Conservation (phyloP, 2,113 vertebrate species). For the Propithecus coquereli region DNA sequence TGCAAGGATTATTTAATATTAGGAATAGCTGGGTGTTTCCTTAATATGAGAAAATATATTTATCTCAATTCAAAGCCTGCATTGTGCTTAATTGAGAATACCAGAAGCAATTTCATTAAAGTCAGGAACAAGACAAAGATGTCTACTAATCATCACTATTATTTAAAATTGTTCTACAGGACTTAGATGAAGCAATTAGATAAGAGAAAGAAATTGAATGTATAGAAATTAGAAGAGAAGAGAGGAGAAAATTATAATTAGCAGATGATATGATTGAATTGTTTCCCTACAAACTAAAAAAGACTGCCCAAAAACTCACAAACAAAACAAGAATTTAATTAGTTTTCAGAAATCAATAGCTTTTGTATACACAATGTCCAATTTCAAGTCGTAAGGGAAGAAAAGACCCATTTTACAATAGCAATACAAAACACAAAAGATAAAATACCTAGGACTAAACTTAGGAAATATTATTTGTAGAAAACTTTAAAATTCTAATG, state of each 20-base stretch:
- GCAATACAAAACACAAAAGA: neutral
- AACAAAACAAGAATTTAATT: constrained; percentile 26
- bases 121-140: constrained; percentile 55
- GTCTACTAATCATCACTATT: constrained; percentile 14
- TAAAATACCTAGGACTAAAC: neutral
- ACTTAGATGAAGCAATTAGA: constrained; percentile 51
- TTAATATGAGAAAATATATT: constrained; percentile 62
- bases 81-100: constrained; percentile 48
- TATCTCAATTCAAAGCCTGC: constrained; percentile 48
- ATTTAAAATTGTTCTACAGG: constrained; percentile 49
- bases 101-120: constrained; percentile 52
- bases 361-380: neutral
- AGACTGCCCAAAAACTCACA: neutral
- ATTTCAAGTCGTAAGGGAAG: neutral
- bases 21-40: constrained; percentile 53
- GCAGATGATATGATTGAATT: neutral
- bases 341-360: constrained; percentile 36
- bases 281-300: constrained; percentile 23
- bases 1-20: constrained; percentile 57
- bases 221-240: neutral
- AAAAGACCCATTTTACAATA: neutral
- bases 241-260: constrained; percentile 26
- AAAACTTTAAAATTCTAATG: constrained; percentile 14
- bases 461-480: constrained; percentile 7
- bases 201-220: constrained; percentile 38